Base-by-base conservation (phyloP, 2,113 vertebrate species). In the Labeo catla region DNA sequence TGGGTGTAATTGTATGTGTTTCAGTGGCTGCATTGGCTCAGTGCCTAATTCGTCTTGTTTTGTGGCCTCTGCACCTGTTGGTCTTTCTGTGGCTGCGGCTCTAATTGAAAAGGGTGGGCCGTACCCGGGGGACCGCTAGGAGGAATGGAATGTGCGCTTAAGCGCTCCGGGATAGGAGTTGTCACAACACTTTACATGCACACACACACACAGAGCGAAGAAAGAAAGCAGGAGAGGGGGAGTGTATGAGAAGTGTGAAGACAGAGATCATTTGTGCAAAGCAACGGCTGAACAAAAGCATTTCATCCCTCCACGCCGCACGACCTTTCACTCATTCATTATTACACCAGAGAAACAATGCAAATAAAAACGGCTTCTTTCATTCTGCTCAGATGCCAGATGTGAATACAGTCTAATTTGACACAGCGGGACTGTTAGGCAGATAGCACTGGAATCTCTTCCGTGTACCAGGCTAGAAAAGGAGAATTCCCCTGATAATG, bases 111-210 rank as follows among this genome's bases (percentile, higher is more conserved):
- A 81, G 80, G 83, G 63, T 4, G 66, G 88, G 63, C 63, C 47
- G 86, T 81, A 91, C 79, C 87, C 12, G 83, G 68, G 91, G 83
- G 89, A 68, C 84, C 70, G 68, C 74, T 43, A 65, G 86, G 90
- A 90, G 90, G 91, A 92, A 91, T 91, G 92, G 92, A 94, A 93
- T 93, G 92, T 81, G 85, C 84, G 76, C 83, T 72, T 86, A 90
- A 87, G 76, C 49, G 39, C 89, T 87, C 76, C 83, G 84, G 91
- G 90, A 93, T 89, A 85, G 9, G 88, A 91, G 84, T 89, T 93
- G 93, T 93, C 91, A 93, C 90, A 94, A 91, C 91, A 93, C 76
- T 84, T 84, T 73, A 91, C 86, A 88, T 76, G 59, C 66, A 72
- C 65, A 81, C 43, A 86, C 81, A 86, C 70, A 50, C 78, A 77